A percentile compares a stretch with the other conserved stretches of the same genome.
Conservation (phyloP, 2,113 vertebrate genomes). For the Brienomyrus longianalis region DNA sequence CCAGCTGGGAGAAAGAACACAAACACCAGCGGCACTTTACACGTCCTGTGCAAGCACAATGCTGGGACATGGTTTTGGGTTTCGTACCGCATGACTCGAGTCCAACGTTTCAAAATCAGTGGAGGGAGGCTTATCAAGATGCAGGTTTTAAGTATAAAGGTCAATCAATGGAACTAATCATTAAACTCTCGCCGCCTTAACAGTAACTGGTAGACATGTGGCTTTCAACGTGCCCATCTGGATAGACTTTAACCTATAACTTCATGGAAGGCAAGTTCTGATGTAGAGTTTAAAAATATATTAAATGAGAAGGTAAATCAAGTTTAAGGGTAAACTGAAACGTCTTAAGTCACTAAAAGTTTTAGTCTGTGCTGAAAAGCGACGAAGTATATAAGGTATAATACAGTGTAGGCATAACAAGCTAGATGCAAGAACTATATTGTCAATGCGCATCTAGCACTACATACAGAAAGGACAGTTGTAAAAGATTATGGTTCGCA, state of each 20-base stretch:
- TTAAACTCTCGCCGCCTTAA: neutral
- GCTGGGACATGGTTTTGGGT: neutral
- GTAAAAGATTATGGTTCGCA: neutral
- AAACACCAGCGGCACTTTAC: neutral
- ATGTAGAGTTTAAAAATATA: neutral
- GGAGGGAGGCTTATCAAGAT: neutral
- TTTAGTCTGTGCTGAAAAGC: neutral
- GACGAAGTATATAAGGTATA: neutral
- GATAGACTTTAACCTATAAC: neutral
- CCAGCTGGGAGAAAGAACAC: neutral
- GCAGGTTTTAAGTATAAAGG: neutral
- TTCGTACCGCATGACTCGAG: neutral
- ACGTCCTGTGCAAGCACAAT: neutral
- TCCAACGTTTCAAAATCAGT: neutral
- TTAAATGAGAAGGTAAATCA: neutral
- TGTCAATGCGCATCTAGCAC: neutral
- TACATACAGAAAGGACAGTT: neutral
- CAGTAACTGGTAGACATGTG: neutral
- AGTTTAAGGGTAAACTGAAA: neutral
- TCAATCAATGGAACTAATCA: neutral
- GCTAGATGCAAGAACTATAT: neutral
- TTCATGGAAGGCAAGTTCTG: neutral
- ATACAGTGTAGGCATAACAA: neutral
- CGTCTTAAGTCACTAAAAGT: neutral
- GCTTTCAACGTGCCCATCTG: neutral